A percentile compares a stretch with the other conserved stretches of the same genome.
These are phyloP conservation scores for Sericinus montela DNA, from an alignment of 2,888 invertebrate species.

Conservation along the genomic window DNA sequence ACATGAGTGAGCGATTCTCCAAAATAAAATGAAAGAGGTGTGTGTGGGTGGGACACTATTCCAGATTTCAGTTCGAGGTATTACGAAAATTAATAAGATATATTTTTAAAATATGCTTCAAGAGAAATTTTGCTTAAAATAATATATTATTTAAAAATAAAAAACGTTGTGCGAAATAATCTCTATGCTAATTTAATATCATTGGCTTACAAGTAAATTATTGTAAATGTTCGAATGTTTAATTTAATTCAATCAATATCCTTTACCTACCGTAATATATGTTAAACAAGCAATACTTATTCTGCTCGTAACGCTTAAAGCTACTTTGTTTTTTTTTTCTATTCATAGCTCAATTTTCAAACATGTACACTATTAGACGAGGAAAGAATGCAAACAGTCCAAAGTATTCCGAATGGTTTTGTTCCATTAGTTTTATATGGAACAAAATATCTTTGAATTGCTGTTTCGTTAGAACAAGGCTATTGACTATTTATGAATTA, in stretches of 20 bases:
- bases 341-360: neutral
- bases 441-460: no score
- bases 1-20: no score
- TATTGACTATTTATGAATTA: no score
- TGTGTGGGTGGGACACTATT: no score
- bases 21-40: no score
- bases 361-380: neutral
- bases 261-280: conserved; percentile 3
- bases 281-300: conserved; percentile 12
- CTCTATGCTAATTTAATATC: neutral
- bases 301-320: neutral
- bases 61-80: no score
- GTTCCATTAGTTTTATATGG: no score
- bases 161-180: neutral
- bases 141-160: no score
- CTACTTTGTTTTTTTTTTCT: neutral
- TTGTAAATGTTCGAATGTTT: neutral
- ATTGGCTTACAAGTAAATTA: neutral
- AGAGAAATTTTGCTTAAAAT: no score
- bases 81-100: no score
- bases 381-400: neutral
- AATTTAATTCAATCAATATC: conserved; percentile 12
- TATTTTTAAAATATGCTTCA: no score
- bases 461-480: no score
- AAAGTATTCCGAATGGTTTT: neutral